Conservation (phyloP, 2,113 vertebrate species). For the Dryoscopus gambensis region DNA sequence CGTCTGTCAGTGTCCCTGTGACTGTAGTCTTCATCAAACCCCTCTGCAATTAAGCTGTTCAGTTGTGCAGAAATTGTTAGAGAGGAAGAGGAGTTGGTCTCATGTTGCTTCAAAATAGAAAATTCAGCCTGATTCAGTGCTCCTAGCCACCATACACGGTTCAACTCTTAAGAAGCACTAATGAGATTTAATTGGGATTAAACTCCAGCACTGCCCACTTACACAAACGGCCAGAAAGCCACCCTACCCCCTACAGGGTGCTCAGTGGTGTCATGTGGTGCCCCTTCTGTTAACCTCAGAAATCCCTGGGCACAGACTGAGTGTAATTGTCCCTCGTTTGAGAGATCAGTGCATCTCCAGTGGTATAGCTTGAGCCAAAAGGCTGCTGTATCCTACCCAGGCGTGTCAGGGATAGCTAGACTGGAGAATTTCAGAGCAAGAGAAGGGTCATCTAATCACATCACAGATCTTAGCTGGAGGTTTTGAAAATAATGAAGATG, state of each 20-base stretch:
- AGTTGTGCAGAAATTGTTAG: not conserved
- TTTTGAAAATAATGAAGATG: not conserved
- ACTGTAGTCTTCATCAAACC: not conserved
- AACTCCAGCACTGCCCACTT: constrained; percentile 38
- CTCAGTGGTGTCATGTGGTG: constrained; percentile 23
- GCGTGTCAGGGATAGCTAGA: not conserved
- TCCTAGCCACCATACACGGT: not conserved
- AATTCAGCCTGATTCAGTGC: constrained; percentile 22
- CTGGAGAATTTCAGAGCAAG: not conserved
- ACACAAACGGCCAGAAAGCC: constrained; percentile 51
- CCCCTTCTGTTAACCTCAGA: constrained; percentile 41
- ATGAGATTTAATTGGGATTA: constrained; percentile 58
- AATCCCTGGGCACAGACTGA: constrained; percentile 22
- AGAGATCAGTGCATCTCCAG: not conserved
- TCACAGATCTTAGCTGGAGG: not conserved
- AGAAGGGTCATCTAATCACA: not conserved
- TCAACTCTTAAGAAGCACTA: constrained; percentile 56
- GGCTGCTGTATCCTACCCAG: not conserved
- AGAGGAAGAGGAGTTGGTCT: not conserved
- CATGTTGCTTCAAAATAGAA: not conserved
- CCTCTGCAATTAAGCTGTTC: not conserved
- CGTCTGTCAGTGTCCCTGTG: not conserved
- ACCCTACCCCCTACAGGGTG: not conserved
- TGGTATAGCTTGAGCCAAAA: not conserved
- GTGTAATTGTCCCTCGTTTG: not conserved